These are phyloP conservation scores for Perca schrenkii DNA, from an alignment of 2,113 vertebrate species.

Conservation along the genomic window DNA sequence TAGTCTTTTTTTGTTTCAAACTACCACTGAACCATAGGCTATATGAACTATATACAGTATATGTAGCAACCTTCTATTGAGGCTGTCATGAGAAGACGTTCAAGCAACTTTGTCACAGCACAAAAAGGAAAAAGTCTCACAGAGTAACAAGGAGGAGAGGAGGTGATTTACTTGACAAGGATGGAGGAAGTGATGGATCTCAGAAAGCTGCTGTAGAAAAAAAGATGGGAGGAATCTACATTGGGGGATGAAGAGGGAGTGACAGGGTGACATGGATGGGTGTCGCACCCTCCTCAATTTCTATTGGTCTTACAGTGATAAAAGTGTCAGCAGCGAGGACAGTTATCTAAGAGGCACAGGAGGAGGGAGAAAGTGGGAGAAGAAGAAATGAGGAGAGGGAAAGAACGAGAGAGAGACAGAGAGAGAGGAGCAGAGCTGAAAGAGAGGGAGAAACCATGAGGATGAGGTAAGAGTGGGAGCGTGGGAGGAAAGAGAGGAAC, in stretches of 20 bases:
- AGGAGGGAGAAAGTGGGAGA: constrained; percentile 48
- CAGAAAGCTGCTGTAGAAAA: constrained; percentile 32
- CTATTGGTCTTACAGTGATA: constrained; percentile 58
- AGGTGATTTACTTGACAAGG: constrained; percentile 42
- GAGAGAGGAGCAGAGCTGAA: neutral
- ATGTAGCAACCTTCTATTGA: neutral
- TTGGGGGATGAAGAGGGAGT: constrained; percentile 36
- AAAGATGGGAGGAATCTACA: constrained; percentile 46
- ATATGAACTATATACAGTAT: neutral
- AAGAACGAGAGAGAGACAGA: neutral
- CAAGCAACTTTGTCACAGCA: constrained; percentile 36
- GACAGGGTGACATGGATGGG: constrained; percentile 56
- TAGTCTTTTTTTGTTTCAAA: neutral
- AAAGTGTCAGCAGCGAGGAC: constrained; percentile 57
- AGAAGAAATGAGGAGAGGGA: constrained; percentile 12
- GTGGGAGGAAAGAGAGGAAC: constrained; percentile 67
- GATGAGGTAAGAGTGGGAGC: constrained; percentile 63
- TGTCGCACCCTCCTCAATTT: constrained; percentile 45
- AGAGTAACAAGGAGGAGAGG: constrained; percentile 7
- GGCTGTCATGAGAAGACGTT: neutral
- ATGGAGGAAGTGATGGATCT: constrained; percentile 55
- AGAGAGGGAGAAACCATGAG: constrained; percentile 31
- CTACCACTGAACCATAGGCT: neutral
- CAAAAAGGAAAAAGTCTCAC: constrained; percentile 1
- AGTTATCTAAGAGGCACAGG: constrained; percentile 60